These are phyloP conservation scores for Xylota sylvarum DNA, from an alignment of 2,888 invertebrate species.

Conservation along the genomic window DNA sequence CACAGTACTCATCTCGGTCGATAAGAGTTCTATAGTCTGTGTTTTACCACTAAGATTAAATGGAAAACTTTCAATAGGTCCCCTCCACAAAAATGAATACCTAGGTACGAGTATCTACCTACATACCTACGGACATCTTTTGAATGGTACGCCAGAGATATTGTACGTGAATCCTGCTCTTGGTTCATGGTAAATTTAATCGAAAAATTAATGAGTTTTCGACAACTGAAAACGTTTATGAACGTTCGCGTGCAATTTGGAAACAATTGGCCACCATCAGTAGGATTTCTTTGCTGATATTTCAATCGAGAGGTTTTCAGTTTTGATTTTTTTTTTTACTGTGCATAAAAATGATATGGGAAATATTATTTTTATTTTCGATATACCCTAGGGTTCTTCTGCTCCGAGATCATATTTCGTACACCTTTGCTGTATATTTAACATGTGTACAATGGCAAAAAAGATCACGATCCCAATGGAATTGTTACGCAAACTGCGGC, in stretches of 20 bases:
- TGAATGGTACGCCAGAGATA: conserved; percentile 9
- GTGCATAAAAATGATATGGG: background rate
- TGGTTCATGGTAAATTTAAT: conserved; percentile 23
- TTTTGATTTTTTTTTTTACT: background rate
- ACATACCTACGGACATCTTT: conserved; percentile 1
- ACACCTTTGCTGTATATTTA: no score
- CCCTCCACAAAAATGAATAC: background rate
- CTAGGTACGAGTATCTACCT: no score
- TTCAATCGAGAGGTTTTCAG: background rate
- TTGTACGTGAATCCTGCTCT: conserved; percentile 4
- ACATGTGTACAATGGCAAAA: no score
- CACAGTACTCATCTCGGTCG: conserved; percentile 14
- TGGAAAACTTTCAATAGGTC: conserved; percentile 2
- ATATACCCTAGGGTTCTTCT: no score
- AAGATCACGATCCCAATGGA: no score
- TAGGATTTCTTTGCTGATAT: background rate
- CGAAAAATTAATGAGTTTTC: conserved; percentile 50
- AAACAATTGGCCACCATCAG: background rate
- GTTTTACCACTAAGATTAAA: conserved; percentile 9
- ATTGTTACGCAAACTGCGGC: no score
- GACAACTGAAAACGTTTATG: background rate
- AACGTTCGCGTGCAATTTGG: conserved; percentile 11
- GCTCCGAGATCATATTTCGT: no score
- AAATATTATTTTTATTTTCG: no score
- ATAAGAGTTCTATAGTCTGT: background rate